phyloP scores from a whole-genome alignment of 2,888 invertebrate species.

The Nowickia ferox region DNA sequence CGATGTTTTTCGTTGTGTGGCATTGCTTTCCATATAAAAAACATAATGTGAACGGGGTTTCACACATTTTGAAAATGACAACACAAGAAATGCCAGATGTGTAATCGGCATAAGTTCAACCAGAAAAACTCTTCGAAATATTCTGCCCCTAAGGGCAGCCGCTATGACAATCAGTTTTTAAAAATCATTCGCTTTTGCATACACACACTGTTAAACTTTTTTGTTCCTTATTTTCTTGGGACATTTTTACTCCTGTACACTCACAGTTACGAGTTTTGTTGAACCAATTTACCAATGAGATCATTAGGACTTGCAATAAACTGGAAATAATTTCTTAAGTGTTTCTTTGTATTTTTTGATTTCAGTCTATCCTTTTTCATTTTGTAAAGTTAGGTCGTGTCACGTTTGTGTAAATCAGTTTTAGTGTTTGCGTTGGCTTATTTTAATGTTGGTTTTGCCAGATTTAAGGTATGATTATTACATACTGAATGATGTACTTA shows the following conservation, averaged over 20 bases:
- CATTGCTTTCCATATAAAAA: too few species aligned
- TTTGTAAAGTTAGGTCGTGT: conserved; percentile 72
- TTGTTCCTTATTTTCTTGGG: conserved; percentile 1
- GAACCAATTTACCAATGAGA: conserved; percentile 54
- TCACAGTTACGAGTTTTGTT: conserved; percentile 13
- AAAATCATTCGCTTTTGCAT: conserved; percentile 59
- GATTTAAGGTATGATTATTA: conserved; percentile 20
- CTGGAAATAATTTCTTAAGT: conserved; percentile 7
- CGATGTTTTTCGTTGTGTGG: too few species aligned
- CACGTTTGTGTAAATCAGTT: conserved; percentile 76
- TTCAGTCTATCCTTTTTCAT: conserved; percentile 4
- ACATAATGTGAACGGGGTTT: too few species aligned
- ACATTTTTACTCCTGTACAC: background rate
- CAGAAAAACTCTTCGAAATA: background rate
- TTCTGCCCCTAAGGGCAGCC: conserved; percentile 65
- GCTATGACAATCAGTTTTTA: conserved; percentile 72
- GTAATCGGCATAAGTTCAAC: too few species aligned
- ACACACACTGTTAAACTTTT: conserved; percentile 4
- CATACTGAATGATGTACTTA: background rate
- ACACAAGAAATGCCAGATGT: too few species aligned
- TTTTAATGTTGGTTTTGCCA: conserved; percentile 25
- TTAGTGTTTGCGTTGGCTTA: conserved; percentile 60
- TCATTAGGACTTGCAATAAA: conserved; percentile 47
- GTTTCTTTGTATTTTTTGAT: conserved; percentile 9
- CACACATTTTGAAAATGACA: too few species aligned